Base-by-base conservation (phyloP, 2,888 invertebrate species). In the Parascotia fuliginaria region DNA sequence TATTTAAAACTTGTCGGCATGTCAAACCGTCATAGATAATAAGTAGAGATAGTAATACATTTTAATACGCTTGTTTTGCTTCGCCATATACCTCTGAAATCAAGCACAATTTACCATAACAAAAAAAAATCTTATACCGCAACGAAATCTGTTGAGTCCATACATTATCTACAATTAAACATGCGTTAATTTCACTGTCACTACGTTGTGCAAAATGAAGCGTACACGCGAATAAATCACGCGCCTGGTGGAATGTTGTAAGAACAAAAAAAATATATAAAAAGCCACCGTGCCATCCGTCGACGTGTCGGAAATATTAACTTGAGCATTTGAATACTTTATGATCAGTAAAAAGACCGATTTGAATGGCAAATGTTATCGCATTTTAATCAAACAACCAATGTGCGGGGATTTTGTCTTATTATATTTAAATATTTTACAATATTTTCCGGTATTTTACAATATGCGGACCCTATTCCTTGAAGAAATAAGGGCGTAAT, bases 341-440 rank as follows among this genome's bases (percentile, higher is more conserved):
- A 89, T 88, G 90, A 89, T 88, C 88, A 84, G 89, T 86, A 87
- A 88, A 87, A 87, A 84, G 82, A 80, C 85, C 82, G 84, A 90
- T 89, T 89, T 88, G 89, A 89, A 89, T 89, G 81, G 77, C 87
- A 88, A 89, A 89, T 89, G 85, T 85, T 81, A 83, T 85, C 84
- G 84, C 83, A 84, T 89, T 89, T 89, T 88, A 89, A 89, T 88
- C 85, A 86, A 82, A 83, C 77, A 75, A 72, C 67, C 69, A 70
- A 67, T 61, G 61, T 60, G 53, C 47, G 44, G 63, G 62, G 65
- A 73, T 75, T 74, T 62, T 34, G 43, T 43, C 42, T 58, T 56
- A 70, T 60, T 60, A 55, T 65, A 55, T 69, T 62, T 54, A 54
- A 62, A 70, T 60, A 59, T 63, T 66, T 60, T 55, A 53, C 40